Evolutionary conservation across 2,888 invertebrate genomes (phyloP), one percentile per base, ranked within the genome.

Genomic region (Eupithecia subumbrata): DNA sequence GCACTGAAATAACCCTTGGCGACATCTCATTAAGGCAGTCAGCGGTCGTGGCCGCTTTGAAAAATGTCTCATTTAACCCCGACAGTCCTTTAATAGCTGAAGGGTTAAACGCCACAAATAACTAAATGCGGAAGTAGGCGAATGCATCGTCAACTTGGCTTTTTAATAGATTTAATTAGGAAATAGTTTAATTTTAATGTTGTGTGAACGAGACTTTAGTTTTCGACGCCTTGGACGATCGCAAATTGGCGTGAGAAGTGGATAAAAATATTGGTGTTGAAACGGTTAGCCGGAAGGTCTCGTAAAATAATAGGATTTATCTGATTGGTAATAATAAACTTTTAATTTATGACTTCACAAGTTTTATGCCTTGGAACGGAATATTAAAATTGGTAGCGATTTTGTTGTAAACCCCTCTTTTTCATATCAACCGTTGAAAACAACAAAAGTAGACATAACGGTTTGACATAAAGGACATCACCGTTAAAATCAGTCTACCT

Each of bases 141-240:
- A 87, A 88, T 84, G 89, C 88, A 85, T 83, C 83, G 82, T 84
- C 82, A 84, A 87, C 84, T 86, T 83, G 76, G 87, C 86, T 92
- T 94, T 92, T 94, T 93, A 93, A 93, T 92, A 89, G 92, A 92
- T 94, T 94, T 93, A 94, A 95, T 94, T 94, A 94, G 93, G 93
- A 94, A 94, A 93, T 91, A 91, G 91, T 92, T 92, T 92, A 94
- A 93, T 93, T 92, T 92, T 90, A 90, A 89, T 90, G 86, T 88
- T 89, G 86, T 88, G 85, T 85, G 85, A 87, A 85, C 83, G 83
- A 81, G 80, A 80, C 79, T 83, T 80, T 79, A 79, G 84, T 85
- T 88, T 89, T 87, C 88, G 87, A 85, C 84, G 83, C 86, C 87
- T 87, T 85, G 86, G 82, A 82, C 82, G 81, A 85, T 86, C 86